Base-by-base conservation (phyloP, 2,888 invertebrate genomes). In the Opisthograptis luteolata region DNA sequence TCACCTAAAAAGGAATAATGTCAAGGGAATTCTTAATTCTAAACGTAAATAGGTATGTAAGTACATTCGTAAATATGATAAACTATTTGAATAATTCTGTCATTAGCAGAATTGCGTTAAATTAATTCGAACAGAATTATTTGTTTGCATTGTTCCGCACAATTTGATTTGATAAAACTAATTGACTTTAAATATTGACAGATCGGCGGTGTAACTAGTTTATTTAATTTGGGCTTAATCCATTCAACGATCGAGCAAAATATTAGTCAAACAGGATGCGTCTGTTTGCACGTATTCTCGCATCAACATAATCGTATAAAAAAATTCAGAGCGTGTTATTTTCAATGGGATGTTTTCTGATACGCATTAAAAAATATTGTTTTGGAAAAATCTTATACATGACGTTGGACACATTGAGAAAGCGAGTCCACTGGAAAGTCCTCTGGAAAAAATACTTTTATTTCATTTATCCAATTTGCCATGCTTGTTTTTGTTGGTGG, bases 191-290 rank as follows among this genome's bases (percentile, higher is more conserved):
- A 51, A 55, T 59, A 57, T 62, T 62, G 46, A 53, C 40, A 45
- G 45, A 59, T 53, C 37, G 47, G 19, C 7, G 13, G 30, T 39
- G 36, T 37, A 10, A 37, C 13, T 34, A 44, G 14, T 22, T 30
- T 45, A 55, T 55, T 55, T 51, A 28, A 40, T 55, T 60, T 58
- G 50, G 58, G 54, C 52, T 49, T 55, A 56, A 60, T 46, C 22
- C 14, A 35, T 45, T n/a, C 9, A 27, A 12, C 3, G 9, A n/a
- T 25, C 6, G 31, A 24, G 13, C 13, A 27, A 13, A 15, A 17
- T n/a, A n/a, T 30, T 6, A 17, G 14, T 1, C 5, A 40, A 19
- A 30, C 20, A 36, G 35, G 35, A 36, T 36, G 5, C n/a, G 13
- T 2, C 22, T n/a, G n/a, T n/a, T n/a, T n/a, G n/a, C n/a, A n/a